These are phyloP conservation scores for Psittacus erithacus DNA, from an alignment of 2,113 vertebrate genomes.

Conservation along the genomic window DNA sequence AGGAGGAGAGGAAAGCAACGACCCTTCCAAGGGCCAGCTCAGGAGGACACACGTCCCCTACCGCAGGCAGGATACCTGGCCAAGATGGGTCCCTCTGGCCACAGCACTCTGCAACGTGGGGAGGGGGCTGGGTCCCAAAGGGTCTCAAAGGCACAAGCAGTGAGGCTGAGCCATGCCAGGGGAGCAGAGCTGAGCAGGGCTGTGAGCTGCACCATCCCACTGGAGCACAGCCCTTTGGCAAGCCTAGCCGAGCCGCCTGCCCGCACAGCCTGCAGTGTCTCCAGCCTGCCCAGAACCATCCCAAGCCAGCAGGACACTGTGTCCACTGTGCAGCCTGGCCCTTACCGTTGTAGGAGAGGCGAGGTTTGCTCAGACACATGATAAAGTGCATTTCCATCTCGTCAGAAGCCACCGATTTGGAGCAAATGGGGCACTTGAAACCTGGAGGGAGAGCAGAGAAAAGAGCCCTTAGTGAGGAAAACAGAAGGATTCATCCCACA, in stretches of 20 bases:
- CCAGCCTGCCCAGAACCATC: not conserved
- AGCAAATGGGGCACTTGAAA: slow-evolving; percentile 99
- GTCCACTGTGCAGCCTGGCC: not conserved
- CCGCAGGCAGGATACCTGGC: not conserved
- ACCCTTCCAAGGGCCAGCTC: not conserved
- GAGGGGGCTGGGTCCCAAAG: not conserved
- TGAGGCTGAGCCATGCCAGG: accelerated
- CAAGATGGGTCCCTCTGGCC: not conserved
- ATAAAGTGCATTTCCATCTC: slow-evolving; percentile 99
- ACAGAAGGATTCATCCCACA: not conserved
- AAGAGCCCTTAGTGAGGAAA: not conserved
- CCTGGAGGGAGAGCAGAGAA: slow-evolving; percentile 76
- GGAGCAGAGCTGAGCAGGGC: not conserved
- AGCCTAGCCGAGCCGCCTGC: not conserved
- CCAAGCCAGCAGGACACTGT: accelerated
- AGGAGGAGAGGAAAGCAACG: not conserved
- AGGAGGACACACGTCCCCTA: accelerated
- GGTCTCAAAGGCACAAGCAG: not conserved
- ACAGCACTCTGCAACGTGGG: accelerated
- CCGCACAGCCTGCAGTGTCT: not conserved
- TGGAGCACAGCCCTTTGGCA: not conserved
- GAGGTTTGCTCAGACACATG: slow-evolving; percentile 99
- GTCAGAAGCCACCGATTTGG: slow-evolving; percentile 98
- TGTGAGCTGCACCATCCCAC: not conserved
- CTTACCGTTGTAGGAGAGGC: slow-evolving; percentile 98